Evolutionary conservation across 2,113 vertebrate genomes (phyloP).

Genomic region (Agelaius tricolor): DNA sequence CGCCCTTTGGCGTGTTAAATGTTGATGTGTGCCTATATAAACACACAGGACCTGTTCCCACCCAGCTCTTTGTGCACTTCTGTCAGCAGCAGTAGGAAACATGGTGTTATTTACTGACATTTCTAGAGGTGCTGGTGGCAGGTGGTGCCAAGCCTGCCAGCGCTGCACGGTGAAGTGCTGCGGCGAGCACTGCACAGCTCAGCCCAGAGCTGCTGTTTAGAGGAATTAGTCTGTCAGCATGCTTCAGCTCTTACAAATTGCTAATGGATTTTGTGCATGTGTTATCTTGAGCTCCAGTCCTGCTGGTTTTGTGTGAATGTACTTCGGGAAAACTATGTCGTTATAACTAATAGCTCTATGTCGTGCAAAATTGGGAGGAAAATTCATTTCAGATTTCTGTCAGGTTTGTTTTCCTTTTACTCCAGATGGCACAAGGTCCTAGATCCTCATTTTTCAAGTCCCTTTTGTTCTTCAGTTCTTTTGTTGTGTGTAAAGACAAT

Average conservation of each 20-base stretch:
- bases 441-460: background rate
- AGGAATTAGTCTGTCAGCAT: constrained; percentile 10
- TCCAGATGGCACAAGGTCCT: background rate
- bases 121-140: background rate
- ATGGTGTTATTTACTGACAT: background rate
- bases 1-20: background rate
- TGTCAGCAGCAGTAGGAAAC: background rate
- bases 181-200: background rate
- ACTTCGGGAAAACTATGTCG: background rate
- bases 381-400: background rate
- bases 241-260: background rate
- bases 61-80: background rate
- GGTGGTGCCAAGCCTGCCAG: background rate
- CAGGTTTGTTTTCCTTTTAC: background rate
- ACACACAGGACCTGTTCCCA: background rate
- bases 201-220: background rate
- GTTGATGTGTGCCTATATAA: background rate
- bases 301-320: background rate
- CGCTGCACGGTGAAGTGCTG: background rate
- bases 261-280: constrained; percentile 10
- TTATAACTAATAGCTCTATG: background rate
- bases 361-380: background rate
- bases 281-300: background rate
- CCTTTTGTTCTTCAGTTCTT: background rate
- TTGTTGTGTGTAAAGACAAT: background rate